phyloP scores from a whole-genome alignment of 2,888 invertebrate species.

The Lamproptera curius region DNA sequence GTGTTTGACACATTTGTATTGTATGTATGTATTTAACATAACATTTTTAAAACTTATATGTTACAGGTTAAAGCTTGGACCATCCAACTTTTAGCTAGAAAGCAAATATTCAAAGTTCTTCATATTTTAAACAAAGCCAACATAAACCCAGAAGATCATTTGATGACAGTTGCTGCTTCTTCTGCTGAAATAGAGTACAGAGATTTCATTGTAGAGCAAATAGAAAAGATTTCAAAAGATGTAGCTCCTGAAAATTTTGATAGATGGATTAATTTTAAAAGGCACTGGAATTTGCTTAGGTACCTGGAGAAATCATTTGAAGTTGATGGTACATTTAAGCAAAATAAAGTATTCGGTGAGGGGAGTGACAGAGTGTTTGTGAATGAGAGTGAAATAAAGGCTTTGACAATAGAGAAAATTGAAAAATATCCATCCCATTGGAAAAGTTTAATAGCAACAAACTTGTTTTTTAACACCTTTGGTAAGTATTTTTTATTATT shows the following conservation, averaged over 20 bases:
- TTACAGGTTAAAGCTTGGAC: constrained; percentile 80
- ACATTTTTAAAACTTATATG: background rate
- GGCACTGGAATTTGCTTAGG: constrained; percentile 64
- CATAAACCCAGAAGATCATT: constrained; percentile 75
- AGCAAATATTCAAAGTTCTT: constrained; percentile 81
- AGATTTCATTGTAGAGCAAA: constrained; percentile 82
- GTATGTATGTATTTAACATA: too few relatives aligned
- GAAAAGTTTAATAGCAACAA: constrained; percentile 77
- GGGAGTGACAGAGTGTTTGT: constrained; percentile 62
- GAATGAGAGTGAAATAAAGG: constrained; percentile 68
- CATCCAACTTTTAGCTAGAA: constrained; percentile 77
- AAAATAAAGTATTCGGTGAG: constrained; percentile 68
- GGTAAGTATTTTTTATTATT: constrained; percentile 65
- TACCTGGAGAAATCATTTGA: constrained; percentile 71
- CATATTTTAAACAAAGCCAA: constrained; percentile 81
- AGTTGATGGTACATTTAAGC: constrained; percentile 65
- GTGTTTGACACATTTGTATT: too few relatives aligned
- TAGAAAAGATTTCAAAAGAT: constrained; percentile 72
- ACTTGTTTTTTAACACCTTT: constrained; percentile 76
- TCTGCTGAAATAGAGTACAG: constrained; percentile 78
- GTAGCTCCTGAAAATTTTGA: constrained; percentile 47
- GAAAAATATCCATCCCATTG: constrained; percentile 65
- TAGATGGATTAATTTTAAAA: constrained; percentile 56
- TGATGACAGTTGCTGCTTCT: constrained; percentile 77
- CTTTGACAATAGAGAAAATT: constrained; percentile 67